phyloP scores from a whole-genome alignment of 2,888 invertebrate species.

The Limnephilus marmoratus region DNA sequence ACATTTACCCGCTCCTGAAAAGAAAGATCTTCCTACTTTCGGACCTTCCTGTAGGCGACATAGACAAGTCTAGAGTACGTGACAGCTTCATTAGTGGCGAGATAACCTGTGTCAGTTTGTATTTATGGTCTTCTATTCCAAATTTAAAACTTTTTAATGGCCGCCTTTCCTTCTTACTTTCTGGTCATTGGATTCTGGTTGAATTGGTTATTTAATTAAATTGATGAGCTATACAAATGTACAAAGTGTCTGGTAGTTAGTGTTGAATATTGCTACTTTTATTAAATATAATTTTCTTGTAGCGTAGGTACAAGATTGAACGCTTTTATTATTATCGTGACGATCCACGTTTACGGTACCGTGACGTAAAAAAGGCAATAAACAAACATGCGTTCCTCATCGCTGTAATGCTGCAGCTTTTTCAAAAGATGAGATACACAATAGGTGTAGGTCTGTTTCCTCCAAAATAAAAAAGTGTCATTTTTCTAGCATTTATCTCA shows the following conservation, averaged over 20 bases:
- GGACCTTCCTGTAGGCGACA: neutral
- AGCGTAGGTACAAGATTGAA: no score
- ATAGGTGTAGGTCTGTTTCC: no score
- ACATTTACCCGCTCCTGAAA: neutral
- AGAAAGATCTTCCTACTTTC: neutral
- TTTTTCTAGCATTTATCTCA: no score
- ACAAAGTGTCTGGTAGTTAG: neutral
- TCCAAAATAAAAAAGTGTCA: no score
- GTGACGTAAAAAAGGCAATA: no score
- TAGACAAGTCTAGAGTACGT: neutral
- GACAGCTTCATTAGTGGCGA: neutral
- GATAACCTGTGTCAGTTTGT: neutral
- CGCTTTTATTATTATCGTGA: no score
- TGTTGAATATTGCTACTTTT: neutral
- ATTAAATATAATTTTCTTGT: no score
- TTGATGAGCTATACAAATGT: neutral
- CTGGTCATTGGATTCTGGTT: neutral
- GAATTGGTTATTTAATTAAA: neutral
- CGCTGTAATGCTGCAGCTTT: no score
- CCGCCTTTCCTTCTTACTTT: neutral
- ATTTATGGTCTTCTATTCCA: neutral
- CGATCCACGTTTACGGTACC: no score
- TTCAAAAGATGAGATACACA: no score
- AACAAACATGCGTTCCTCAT: no score
- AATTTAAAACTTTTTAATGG: conserved; percentile 17